Evolutionary conservation across 2,797 vertebrate species (phyloP), one percentile per base, ranked within the genome.

Genomic region (Babyrousa celebensis): DNA sequence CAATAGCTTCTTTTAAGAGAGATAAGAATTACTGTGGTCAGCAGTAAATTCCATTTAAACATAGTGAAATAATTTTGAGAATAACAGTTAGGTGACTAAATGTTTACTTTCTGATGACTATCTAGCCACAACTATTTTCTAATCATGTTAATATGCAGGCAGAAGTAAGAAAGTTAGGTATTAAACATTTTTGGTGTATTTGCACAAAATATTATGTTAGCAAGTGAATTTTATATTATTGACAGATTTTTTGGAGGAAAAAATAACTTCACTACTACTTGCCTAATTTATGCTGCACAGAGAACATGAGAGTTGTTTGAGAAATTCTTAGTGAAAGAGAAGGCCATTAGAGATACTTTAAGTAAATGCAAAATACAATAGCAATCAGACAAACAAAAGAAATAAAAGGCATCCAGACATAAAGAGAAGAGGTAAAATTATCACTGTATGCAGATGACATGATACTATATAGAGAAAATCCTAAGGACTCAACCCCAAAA

Each of bases 41-140:
- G 91, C 89, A 89, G 79, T 10, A 72, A 96, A 96, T 94, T 94
- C 96, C 91, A 82, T 52, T 74, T 27, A 95, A 94, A 74, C 86
- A 89, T 23, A 77, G 91, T 70, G 58, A 93, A 96, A 74, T 89
- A 65, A 80, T 87, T 96, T 92, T 70, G 82, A 60, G 85, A 96
- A 60, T 96, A 96, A 88, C 43, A 95, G 83, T 83, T 93, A 94
- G 86, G 93, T 96, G 96, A 89, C 91, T 96, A 94, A 91, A 86
- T 96, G 75, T 98, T 97, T 96, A 74, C 96, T 95, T 96, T 97
- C 65, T 29, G 97, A 97, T 97, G 84, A 67, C 3, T 91, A 97
- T 97, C 95, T 93, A 89, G 62, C 89, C 94, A 95, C 96, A 96
- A 94, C 96, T 97, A 97, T 97, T 97, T 97, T 95, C 95, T 94